Conservation (phyloP, 2,888 invertebrate genomes). For the Stenichneumon culpator region DNA sequence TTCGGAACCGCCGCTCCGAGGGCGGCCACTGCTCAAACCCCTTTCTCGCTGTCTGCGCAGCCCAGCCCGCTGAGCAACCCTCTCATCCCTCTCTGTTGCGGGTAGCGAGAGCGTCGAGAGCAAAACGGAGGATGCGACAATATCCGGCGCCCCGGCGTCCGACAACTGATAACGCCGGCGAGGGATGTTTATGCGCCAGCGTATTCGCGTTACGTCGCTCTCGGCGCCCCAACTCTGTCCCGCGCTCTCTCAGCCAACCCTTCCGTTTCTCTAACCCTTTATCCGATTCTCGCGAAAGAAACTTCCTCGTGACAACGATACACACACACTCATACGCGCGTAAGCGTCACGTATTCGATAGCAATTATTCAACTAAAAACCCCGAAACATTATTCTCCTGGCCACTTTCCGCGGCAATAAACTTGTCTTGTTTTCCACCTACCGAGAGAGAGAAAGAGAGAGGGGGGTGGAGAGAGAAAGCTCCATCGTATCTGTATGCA, state of each 20-base stretch:
- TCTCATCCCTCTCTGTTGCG: constrained; percentile 48
- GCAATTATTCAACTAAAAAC: constrained; percentile 49
- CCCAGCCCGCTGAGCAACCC: background rate
- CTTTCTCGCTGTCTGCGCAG: constrained; percentile 17
- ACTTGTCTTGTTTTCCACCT: constrained; percentile 68
- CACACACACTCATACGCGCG: background rate
- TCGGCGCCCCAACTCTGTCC: constrained; percentile 39
- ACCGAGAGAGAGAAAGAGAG: constrained; percentile 26
- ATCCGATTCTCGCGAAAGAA: constrained; percentile 42
- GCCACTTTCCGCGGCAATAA: constrained; percentile 64
- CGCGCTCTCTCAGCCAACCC: constrained; percentile 16
- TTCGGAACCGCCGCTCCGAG: background rate
- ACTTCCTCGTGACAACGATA: constrained; percentile 28
- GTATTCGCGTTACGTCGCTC: constrained; percentile 64
- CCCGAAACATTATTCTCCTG: constrained; percentile 52
- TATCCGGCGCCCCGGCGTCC: constrained; percentile 85
- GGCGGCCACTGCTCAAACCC: constrained; percentile 7
- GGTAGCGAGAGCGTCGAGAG: constrained; percentile 73
- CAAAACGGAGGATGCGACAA: constrained; percentile 85
- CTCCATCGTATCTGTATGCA: constrained; percentile 82
- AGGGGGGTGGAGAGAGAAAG: constrained; percentile 5
- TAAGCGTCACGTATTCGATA: constrained; percentile 27
- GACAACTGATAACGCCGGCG: constrained; percentile 85
- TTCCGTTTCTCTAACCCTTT: constrained; percentile 50
- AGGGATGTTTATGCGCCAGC: constrained; percentile 84